Evolutionary conservation across 2,797 vertebrate species (phyloP), one percentile per base, ranked within the genome.

Genomic region (Triplophysa bombifrons): DNA sequence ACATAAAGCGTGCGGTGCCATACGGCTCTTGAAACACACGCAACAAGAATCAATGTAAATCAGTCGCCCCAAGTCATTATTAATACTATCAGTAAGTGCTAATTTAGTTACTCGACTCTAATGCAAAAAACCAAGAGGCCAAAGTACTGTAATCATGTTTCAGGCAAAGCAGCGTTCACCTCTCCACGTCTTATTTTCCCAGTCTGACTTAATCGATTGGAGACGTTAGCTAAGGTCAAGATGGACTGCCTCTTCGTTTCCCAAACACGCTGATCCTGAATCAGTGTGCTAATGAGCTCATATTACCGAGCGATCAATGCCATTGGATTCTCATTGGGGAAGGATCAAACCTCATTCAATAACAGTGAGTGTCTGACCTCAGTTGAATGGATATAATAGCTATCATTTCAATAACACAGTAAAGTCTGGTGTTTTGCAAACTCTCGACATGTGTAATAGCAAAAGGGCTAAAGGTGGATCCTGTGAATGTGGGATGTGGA

Each of bases 201-300:
- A 92, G 84, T 81, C 88, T 91, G 90, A 88, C 86, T 92, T 94
- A 95, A 95, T 96, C 93, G 94, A 95, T 91, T 92, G 90, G 91
- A 92, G 93, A 91, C 93, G 93, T 90, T 87, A 91, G 90, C 91
- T 90, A 89, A 91, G 93, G 94, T 94, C 93, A 94, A 93, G 92
- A 92, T 93, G 92, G 91, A 88, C 90, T 89, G 91, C 91, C 93
- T 94, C 92, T 92, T 93, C 88, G 90, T 93, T 90, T 92, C 91
- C 94, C 92, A 92, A 92, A 82, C 92, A 89, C 92, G 90, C 90
- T 92, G 91, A 84, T 90, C 88, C 92, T 92, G 92, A 93, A 90
- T 91, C 92, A 92, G 92, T 91, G 90, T 93, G 92, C 92, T 94
- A 95, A 95, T 93, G 92, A 93, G 94, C 93, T 94, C 93, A 92